A percentile compares a stretch with the other conserved stretches of the same genome.
phyloP scores from a whole-genome alignment of 2,113 vertebrate genomes.

The Perca schrenkii region DNA sequence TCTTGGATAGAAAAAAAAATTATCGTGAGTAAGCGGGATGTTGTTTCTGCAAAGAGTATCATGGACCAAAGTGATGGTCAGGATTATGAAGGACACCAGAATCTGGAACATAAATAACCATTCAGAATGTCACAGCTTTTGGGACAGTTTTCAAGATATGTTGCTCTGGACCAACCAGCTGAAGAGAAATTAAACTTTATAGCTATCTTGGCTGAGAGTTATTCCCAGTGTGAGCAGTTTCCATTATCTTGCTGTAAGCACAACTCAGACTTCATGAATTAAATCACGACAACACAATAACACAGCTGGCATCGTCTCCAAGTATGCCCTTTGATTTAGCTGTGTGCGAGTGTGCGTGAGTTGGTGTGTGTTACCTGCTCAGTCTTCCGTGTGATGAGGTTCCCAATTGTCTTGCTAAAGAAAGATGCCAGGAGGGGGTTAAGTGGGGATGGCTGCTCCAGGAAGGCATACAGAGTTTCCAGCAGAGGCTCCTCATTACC shows the following conservation, averaged over 20 bases:
- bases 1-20: neutral
- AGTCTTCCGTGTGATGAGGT: slow-evolving; percentile 95
- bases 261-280: slow-evolving; percentile 15
- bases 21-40: neutral
- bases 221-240: slow-evolving; percentile 2
- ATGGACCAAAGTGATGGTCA: neutral
- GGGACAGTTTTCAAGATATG: neutral
- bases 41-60: neutral
- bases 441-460: slow-evolving; percentile 92
- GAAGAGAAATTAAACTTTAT: slow-evolving; percentile 18
- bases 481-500: slow-evolving; percentile 92
- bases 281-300: slow-evolving; percentile 27
- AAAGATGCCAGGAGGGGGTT: slow-evolving; percentile 98
- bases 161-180: neutral
- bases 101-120: neutral
- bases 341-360: neutral
- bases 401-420: slow-evolving; percentile 98
- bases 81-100: neutral
- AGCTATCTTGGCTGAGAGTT: neutral
- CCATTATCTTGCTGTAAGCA: slow-evolving; percentile 7
- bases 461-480: slow-evolving; percentile 91
- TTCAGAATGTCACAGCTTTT: neutral
- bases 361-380: slow-evolving; percentile 88
- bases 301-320: neutral
- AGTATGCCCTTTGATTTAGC: slow-evolving; percentile 29